Conservation (phyloP, 2,113 vertebrate genomes). For the Aegypius monachus region DNA sequence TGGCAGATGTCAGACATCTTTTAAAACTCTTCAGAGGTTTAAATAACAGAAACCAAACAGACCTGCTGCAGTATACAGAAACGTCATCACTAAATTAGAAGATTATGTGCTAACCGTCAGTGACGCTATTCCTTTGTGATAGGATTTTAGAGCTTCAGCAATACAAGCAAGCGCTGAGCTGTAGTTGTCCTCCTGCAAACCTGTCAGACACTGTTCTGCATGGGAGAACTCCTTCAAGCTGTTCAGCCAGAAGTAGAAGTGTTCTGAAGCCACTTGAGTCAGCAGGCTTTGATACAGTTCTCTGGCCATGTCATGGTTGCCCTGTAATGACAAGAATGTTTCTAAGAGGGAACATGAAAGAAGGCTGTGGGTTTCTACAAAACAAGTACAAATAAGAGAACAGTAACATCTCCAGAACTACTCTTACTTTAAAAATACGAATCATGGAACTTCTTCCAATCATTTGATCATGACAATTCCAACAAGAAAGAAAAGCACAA, state of each 20-base stretch:
- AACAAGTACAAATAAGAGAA: not conserved
- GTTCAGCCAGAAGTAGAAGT: constrained; percentile 99
- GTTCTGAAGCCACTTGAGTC: constrained; percentile 94
- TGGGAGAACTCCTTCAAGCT: constrained; percentile 97
- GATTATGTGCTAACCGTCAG: constrained; percentile 83
- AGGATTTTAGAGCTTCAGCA: constrained; percentile 89
- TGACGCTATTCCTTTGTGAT: constrained; percentile 96
- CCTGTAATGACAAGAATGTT: constrained; percentile 67
- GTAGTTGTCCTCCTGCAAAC: constrained; percentile 86
- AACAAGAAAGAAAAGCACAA: not conserved
- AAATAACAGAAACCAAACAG: not conserved
- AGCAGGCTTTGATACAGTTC: constrained; percentile 94
- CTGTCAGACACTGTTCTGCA: constrained; percentile 89
- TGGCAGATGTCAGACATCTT: not conserved
- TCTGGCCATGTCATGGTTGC: constrained; percentile 93
- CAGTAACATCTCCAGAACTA: not conserved
- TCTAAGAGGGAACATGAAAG: not conserved
- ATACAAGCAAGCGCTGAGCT: constrained; percentile 90
- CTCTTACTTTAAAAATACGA: not conserved
- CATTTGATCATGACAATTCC: not conserved
- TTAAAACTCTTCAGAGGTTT: not conserved
- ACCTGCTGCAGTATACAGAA: not conserved
- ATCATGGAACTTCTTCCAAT: not conserved
- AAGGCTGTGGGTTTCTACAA: not conserved
- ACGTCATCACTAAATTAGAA: not conserved